These are phyloP conservation scores for Drosophila paracracens DNA, from an alignment of 2,888 invertebrate species.

Conservation along the genomic window DNA sequence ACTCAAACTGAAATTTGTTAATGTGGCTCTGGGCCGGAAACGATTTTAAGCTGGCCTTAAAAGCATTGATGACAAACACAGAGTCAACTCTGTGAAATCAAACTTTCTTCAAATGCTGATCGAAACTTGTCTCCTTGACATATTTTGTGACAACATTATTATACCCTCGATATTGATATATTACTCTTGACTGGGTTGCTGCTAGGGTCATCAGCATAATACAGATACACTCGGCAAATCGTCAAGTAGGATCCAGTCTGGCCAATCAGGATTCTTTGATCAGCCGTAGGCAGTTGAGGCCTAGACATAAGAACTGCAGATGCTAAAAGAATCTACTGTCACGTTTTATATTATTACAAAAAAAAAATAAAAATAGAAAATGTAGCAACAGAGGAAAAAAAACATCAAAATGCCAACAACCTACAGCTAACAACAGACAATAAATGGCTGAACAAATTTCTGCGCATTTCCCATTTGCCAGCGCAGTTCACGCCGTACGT, in stretches of 20 bases:
- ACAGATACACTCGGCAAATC: neutral
- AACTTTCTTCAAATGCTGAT: neutral
- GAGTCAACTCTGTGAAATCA: neutral
- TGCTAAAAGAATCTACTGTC: constrained; percentile 57
- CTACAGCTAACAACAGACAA: constrained; percentile 67
- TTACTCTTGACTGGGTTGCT: neutral
- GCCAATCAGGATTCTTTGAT: neutral
- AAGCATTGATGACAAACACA: neutral
- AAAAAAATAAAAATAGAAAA: constrained; percentile 34
- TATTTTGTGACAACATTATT: neutral
- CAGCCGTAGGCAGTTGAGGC: neutral
- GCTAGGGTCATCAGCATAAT: neutral
- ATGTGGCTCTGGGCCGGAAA: neutral
- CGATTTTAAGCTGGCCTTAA: neutral
- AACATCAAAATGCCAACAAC: constrained; percentile 27
- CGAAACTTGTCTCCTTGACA: neutral
- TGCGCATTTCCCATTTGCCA: constrained; percentile 64
- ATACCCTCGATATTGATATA: neutral
- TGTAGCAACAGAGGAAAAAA: constrained; percentile 6
- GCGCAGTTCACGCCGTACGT: constrained; percentile 39
- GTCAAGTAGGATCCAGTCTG: neutral
- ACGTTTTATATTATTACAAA: constrained; percentile 78
- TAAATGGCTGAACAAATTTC: constrained; percentile 74
- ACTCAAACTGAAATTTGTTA: constrained; percentile 3
- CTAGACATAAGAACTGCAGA: constrained; percentile 8